Conservation (phyloP, 1,140 invertebrate genomes). For the Steinernema feltiae region DNA sequence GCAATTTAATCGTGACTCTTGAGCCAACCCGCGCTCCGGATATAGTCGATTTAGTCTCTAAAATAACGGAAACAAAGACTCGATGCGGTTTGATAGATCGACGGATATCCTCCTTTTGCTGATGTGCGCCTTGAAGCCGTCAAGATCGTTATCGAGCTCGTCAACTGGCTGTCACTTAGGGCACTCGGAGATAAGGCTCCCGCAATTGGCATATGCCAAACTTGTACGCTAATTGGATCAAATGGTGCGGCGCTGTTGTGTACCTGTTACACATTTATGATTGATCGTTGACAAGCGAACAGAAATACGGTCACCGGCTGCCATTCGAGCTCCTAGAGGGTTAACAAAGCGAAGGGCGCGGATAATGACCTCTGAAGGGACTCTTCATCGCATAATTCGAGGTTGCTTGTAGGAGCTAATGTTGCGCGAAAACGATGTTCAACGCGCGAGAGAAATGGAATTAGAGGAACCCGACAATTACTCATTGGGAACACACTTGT, state of each 20-base stretch:
- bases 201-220: conserved; percentile 2
- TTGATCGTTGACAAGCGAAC: neutral
- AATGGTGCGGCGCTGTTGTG: neutral
- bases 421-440: conserved; percentile 15
- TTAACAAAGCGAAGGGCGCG: neutral
- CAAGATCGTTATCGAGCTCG: neutral
- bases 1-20: conserved; percentile 11
- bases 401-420: neutral
- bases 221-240: neutral
- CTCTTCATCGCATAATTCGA: conserved; percentile 9
- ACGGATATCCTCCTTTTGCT: neutral
- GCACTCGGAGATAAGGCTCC: neutral
- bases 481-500: neutral
- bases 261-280: conserved; percentile 8
- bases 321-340: neutral
- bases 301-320: neutral
- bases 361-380: neutral
- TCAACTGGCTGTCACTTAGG: neutral
- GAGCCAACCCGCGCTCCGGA: neutral
- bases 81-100: neutral
- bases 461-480: neutral
- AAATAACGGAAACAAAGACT: conserved; percentile 14
- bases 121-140: neutral
- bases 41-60: neutral
- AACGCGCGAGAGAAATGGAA: conserved; percentile 4